A percentile compares a stretch with the other conserved stretches of the same genome.
phyloP scores from a whole-genome alignment of 2,113 vertebrate genomes.

The Scomber colias region DNA sequence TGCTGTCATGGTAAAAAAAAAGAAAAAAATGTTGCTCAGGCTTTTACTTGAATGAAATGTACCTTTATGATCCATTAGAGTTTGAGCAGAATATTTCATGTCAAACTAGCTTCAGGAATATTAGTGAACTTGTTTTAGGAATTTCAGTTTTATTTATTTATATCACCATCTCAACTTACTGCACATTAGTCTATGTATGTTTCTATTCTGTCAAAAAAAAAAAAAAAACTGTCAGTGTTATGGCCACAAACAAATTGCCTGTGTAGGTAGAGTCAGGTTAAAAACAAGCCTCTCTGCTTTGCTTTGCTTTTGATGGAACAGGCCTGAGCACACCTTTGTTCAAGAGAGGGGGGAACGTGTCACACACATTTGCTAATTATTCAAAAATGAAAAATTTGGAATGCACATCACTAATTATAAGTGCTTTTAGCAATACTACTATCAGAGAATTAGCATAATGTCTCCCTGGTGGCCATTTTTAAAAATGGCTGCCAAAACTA shows the following conservation, averaged over 20 bases:
- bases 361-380: slow-evolving; percentile 49
- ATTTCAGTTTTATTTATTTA: neutral
- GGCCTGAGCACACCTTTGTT: neutral
- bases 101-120: neutral
- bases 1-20: slow-evolving; percentile 24
- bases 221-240: neutral
- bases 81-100: slow-evolving; percentile 1
- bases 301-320: neutral
- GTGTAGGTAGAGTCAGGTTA: neutral
- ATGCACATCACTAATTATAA: slow-evolving; percentile 57
- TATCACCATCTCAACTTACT: neutral
- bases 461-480: slow-evolving; percentile 66
- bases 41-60: slow-evolving; percentile 24
- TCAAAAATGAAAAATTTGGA: slow-evolving; percentile 41
- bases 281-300: neutral
- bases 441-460: slow-evolving; percentile 66
- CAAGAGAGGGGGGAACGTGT: slow-evolving; percentile 28
- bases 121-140: neutral
- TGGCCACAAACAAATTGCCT: neutral
- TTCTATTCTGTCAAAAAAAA: neutral
- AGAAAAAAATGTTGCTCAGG: slow-evolving; percentile 6
- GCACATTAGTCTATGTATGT: neutral
- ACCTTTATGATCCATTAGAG: neutral
- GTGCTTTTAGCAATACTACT: slow-evolving; percentile 62
- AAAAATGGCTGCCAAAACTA: slow-evolving; percentile 56